Conservation (phyloP, 2,113 vertebrate species). For the Trichechus manatus region DNA sequence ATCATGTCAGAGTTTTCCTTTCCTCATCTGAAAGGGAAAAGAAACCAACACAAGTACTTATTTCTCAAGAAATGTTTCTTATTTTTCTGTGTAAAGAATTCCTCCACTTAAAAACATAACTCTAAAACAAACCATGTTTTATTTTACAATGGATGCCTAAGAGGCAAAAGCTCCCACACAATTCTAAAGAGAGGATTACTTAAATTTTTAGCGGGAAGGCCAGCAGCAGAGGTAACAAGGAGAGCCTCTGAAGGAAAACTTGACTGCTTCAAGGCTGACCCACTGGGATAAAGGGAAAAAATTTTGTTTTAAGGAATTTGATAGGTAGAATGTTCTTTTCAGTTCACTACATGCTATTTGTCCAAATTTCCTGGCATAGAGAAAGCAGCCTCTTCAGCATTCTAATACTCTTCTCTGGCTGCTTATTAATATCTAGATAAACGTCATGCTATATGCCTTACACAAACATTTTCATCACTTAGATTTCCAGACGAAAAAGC, state of each 20-base stretch:
- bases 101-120: background rate
- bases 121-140: constrained; percentile 23
- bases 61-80: constrained; percentile 65
- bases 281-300: background rate
- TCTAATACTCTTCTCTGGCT: background rate
- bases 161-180: background rate
- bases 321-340: background rate
- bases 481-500: constrained; percentile 31
- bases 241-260: background rate
- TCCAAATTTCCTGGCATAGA: background rate
- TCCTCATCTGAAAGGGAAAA: background rate
- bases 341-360: background rate
- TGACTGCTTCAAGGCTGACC: background rate
- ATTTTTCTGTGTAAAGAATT: constrained; percentile 48
- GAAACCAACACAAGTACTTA: background rate
- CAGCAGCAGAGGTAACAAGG: background rate
- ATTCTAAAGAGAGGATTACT: constrained; percentile 6
- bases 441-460: constrained; percentile 17
- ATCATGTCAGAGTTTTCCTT: background rate
- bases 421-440: constrained; percentile 28
- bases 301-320: constrained; percentile 41
- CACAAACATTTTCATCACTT: background rate
- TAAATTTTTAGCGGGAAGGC: constrained; percentile 52
- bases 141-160: background rate
- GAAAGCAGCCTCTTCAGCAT: background rate